phyloP scores from a whole-genome alignment of 2,888 invertebrate genomes.

The Syrphus vitripennis region DNA sequence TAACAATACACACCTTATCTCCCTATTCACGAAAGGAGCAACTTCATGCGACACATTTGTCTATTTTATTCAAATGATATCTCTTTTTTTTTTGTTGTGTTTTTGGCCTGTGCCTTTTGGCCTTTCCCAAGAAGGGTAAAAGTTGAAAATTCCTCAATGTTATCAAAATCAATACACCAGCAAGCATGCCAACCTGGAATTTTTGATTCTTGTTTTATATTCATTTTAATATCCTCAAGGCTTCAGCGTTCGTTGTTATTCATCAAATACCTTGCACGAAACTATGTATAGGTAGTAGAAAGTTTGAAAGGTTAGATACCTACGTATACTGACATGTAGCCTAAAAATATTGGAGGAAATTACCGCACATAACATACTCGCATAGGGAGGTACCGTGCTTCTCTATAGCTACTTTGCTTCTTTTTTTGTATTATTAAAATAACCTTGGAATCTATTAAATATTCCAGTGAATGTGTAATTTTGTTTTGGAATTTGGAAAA shows the following conservation, averaged over 20 bases:
- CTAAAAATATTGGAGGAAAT: no score
- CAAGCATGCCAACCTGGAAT: not conserved
- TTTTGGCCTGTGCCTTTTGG: not conserved
- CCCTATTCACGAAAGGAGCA: not conserved
- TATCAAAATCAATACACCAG: not conserved
- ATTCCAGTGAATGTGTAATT: constrained; percentile 34
- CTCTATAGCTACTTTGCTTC: not conserved
- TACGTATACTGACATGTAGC: no score
- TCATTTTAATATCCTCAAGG: not conserved
- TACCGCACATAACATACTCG: no score
- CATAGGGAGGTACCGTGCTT: not conserved
- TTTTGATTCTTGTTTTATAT: not conserved
- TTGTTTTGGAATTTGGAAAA: constrained; percentile 33
- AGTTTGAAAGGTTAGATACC: not conserved
- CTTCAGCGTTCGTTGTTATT: not conserved
- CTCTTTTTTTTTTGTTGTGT: not conserved
- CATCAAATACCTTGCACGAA: constrained; percentile 22
- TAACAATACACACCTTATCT: no score
- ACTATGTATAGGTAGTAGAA: no score
- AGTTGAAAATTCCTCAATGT: constrained; percentile 12
- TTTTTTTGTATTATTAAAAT: not conserved
- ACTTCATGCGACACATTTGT: not conserved
- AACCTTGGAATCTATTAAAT: constrained; percentile 33
- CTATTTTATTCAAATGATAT: not conserved
- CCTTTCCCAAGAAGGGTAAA: not conserved